Base-by-base conservation (phyloP, 2,797 vertebrate species). In the Periparus ater region DNA sequence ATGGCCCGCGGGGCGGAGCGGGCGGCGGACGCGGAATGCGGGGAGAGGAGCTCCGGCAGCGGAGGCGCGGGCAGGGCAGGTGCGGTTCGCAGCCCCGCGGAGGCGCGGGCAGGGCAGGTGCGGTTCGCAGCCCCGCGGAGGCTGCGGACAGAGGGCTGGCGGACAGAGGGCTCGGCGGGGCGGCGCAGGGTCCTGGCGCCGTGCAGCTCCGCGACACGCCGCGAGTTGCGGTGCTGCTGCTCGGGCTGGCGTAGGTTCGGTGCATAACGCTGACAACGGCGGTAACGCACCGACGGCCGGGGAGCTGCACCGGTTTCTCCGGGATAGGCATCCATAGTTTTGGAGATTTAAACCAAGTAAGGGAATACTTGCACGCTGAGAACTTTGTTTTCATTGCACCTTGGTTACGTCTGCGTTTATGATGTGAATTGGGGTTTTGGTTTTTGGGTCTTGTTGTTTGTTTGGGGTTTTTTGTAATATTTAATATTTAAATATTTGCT, bases 261-360 rank as follows among this genome's bases (percentile, higher is more conserved):
- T 11, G 73, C 67, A 0, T 62, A 7, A 0, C 45, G 0, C 6
- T 1, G 36, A n/a, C n/a, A 17, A 2, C 0, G 36, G 3, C 1
- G 7, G 62, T 10, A 36, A 36, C 17, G 30, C 75, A 4, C 18
- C 34, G 23, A 4, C 10, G 30, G 58, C n/a, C 44, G 20, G 6
- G 6, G 61, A 72, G 7, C 21, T 50, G 48, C 4, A 42, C n/a
- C 7, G 25, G 21, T 8, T 66, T 32, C 13, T 40, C 45, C 14
- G 32, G 71, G 92, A 66, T 14, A 68, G 45, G 9, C 40, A 42
- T 27, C 23, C 47, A 3, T 4, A 55, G 32, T 75, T 90, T 9
- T 54, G 72, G 57, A 23, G 29, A 25, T 57, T 19, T 10, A 65
- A 80, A 10, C 51, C 71, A 32, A 89, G 32, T 23, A 19, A 57